phyloP scores from a whole-genome alignment of 2,113 vertebrate species.

The Proteles cristata region DNA sequence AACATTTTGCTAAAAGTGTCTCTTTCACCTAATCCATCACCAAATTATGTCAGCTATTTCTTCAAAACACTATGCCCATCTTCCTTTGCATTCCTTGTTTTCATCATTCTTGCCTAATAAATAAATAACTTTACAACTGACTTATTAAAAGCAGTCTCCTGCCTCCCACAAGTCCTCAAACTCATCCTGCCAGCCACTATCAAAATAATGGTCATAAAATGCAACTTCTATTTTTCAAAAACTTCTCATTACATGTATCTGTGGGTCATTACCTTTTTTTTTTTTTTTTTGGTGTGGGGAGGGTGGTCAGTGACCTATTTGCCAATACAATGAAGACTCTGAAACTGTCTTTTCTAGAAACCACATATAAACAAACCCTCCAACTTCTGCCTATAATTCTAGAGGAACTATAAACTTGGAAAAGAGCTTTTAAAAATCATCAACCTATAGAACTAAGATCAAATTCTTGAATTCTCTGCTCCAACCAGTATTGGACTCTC shows the following conservation, averaged over 20 bases:
- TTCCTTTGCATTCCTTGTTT: not conserved
- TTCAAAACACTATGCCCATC: not conserved
- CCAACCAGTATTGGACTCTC: not conserved
- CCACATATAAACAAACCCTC: not conserved
- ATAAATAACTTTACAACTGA: not conserved
- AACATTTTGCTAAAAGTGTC: not conserved
- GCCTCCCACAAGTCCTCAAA: not conserved
- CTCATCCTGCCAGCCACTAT: not conserved
- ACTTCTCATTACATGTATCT: not conserved
- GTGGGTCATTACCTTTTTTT: not conserved
- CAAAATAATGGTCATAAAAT: not conserved
- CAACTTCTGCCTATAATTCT: not conserved
- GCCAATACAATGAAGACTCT: not conserved
- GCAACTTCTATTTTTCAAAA: not conserved
- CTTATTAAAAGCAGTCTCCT: not conserved
- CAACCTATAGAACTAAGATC: not conserved
- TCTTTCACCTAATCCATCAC: not conserved
- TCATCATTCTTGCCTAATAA: not conserved
- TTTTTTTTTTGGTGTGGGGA: too few species aligned
- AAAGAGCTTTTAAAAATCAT: not conserved
- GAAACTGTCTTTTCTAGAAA: constrained; percentile 28
- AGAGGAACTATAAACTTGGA: not conserved
- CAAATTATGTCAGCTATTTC: not conserved
- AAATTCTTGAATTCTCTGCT: not conserved
- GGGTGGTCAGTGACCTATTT: not conserved